Conservation (phyloP, 2,888 invertebrate species). For the Dimorphilus gyrociliatus region DNA sequence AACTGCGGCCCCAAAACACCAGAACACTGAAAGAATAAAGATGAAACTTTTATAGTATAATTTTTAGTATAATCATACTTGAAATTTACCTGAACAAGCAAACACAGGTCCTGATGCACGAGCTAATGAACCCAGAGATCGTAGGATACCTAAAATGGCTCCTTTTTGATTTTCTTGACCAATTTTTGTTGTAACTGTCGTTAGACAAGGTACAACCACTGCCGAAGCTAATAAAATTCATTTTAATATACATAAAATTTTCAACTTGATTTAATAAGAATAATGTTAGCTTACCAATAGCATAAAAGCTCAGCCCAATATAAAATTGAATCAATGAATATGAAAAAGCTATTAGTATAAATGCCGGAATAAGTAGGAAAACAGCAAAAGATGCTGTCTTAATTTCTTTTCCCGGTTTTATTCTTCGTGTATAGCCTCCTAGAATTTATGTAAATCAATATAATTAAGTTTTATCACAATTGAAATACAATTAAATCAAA, state of each 20-base stretch:
- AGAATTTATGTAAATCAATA: background rate
- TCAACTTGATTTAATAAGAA: slow-evolving; percentile 2
- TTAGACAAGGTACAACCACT: slow-evolving; percentile 82
- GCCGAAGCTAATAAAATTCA: slow-evolving; percentile 42
- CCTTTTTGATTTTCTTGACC: slow-evolving; percentile 66
- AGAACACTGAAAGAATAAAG: slow-evolving; percentile 52
- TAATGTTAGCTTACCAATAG: slow-evolving; percentile 56
- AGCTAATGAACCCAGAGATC: slow-evolving; percentile 83
- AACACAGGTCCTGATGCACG: slow-evolving; percentile 76
- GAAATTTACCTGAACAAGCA: slow-evolving; percentile 55
- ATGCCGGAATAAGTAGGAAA: slow-evolving; percentile 65
- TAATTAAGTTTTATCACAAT: slow-evolving; percentile 3
- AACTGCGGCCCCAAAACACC: slow-evolving; percentile 66
- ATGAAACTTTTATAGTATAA: slow-evolving; percentile 4
- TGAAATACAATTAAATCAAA: slow-evolving; percentile 46
- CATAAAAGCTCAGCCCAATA: slow-evolving; percentile 66
- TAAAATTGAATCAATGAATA: slow-evolving; percentile 47
- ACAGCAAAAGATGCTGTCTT: no score
- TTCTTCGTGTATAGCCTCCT: slow-evolving; percentile 66
- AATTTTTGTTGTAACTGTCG: slow-evolving; percentile 70
- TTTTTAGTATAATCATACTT: background rate
- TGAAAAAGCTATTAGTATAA: slow-evolving; percentile 67
- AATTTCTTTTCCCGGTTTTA: slow-evolving; percentile 52
- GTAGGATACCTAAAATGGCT: slow-evolving; percentile 74
- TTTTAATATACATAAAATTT: background rate